These are phyloP conservation scores for Leucoraja erinaceus DNA, from an alignment of 2,113 vertebrate genomes.

Conservation along the genomic window DNA sequence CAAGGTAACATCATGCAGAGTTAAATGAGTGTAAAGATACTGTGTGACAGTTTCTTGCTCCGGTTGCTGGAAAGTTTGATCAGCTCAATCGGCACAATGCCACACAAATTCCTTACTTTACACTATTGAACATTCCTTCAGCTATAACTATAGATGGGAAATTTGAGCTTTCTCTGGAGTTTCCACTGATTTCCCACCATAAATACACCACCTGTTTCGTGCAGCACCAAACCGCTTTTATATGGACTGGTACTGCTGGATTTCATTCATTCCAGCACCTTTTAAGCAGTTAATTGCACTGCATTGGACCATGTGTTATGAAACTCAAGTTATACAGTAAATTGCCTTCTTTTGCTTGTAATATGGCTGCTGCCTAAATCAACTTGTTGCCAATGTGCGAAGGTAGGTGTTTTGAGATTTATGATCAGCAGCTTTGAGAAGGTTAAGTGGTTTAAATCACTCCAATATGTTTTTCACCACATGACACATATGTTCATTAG, in stretches of 20 bases:
- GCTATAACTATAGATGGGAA: background rate
- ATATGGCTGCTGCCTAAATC: background rate
- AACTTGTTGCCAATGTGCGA: background rate
- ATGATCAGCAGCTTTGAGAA: background rate
- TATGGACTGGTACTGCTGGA: background rate
- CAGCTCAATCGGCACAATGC: background rate
- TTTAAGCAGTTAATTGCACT: background rate
- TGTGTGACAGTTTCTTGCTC: background rate
- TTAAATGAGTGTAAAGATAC: background rate
- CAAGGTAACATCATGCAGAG: background rate
- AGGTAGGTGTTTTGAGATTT: background rate
- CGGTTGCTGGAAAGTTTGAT: background rate
- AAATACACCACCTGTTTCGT: background rate
- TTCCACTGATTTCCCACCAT: background rate
- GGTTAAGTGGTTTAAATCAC: conserved; percentile 3
- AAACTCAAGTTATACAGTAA: background rate
- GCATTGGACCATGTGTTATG: background rate
- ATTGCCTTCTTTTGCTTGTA: background rate
- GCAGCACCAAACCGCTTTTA: background rate
- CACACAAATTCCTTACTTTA: background rate
- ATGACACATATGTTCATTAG: background rate
- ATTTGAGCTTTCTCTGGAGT: background rate
- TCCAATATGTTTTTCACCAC: background rate
- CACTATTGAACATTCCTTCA: background rate
- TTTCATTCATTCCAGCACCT: background rate